Conservation (phyloP, 2,797 vertebrate species). For the Crocidura indochinensis region DNA sequence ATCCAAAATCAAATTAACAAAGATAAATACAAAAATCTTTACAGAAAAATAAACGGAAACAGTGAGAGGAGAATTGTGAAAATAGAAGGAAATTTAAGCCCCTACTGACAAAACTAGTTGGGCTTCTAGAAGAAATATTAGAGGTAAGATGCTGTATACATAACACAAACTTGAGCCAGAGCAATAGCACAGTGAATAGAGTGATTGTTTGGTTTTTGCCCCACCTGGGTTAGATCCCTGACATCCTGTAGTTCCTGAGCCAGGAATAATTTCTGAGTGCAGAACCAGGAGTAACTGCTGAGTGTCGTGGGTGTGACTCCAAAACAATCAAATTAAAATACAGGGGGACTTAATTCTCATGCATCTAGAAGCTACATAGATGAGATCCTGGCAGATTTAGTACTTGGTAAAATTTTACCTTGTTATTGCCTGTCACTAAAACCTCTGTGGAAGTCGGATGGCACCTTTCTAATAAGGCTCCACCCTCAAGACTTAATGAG, state of each 20-base stretch:
- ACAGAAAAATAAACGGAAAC: not conserved
- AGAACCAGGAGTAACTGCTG: no score
- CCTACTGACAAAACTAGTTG: not conserved
- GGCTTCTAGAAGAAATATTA: not conserved
- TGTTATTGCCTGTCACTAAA: not conserved
- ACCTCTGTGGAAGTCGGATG: not conserved
- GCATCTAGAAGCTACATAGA: not conserved
- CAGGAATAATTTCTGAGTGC: no score
- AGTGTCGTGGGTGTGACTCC: no score
- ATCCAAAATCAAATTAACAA: slow-evolving; percentile 24
- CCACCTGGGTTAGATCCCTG: no score
- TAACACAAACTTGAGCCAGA: not conserved
- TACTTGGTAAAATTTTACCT: not conserved
- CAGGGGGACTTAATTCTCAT: not conserved
- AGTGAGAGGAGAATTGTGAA: not conserved
- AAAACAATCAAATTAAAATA: no score
- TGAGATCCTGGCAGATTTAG: not conserved
- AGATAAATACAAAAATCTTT: slow-evolving; percentile 8
- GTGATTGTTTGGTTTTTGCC: no score
- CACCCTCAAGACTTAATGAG: not conserved
- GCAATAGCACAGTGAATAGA: no score
- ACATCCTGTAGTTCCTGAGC: no score
- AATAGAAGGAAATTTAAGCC: not conserved
- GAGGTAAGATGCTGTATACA: not conserved
- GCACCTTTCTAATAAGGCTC: not conserved